phyloP scores from a whole-genome alignment of 2,113 vertebrate species.

The Microcebus murinus region DNA sequence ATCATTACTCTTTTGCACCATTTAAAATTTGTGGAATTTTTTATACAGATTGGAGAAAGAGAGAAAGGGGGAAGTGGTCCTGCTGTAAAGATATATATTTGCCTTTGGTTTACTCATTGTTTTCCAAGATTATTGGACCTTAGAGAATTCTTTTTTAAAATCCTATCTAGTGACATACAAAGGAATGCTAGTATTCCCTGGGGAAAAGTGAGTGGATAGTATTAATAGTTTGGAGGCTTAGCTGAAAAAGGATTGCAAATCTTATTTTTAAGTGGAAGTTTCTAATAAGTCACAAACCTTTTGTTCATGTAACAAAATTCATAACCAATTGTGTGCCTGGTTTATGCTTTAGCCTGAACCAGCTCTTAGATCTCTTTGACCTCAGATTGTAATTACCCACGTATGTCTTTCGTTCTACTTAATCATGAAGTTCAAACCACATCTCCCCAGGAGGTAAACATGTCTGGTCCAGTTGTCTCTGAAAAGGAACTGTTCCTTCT shows the following conservation, averaged over 20 bases:
- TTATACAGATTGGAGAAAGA: background rate
- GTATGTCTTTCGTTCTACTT: background rate
- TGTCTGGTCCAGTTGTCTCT: background rate
- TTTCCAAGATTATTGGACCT: background rate
- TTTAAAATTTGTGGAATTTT: background rate
- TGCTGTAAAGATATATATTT: background rate
- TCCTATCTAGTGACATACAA: background rate
- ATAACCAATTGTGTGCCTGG: background rate
- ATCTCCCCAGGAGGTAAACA: background rate
- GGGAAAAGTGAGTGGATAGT: background rate
- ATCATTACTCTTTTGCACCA: background rate
- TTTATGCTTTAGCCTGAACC: background rate
- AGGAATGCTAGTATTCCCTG: background rate
- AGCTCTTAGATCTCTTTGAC: background rate
- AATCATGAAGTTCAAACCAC: background rate
- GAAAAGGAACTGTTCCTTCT: background rate
- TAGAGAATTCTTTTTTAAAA: background rate
- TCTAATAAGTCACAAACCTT: background rate
- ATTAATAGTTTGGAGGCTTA: background rate
- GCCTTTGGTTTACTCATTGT: background rate
- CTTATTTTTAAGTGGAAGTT: background rate
- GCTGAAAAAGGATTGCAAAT: background rate
- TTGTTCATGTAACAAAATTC: background rate
- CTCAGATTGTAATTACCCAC: background rate
- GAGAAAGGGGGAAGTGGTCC: background rate